These are phyloP conservation scores for Scartelaos histophorus DNA, from an alignment of 2,113 vertebrate genomes.

Conservation along the genomic window DNA sequence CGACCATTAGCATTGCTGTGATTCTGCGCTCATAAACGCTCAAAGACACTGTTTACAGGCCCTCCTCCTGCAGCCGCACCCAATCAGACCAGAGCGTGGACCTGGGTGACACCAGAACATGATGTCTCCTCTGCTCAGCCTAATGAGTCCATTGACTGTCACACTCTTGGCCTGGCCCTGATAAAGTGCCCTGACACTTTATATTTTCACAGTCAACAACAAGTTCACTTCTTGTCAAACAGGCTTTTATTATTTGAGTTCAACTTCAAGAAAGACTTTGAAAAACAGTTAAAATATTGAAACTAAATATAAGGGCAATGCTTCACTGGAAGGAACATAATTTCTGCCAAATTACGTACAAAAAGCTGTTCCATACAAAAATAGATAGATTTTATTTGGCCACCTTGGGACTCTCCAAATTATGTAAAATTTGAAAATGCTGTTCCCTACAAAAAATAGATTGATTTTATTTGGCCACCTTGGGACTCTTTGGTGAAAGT, in stretches of 20 bases:
- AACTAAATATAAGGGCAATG: not conserved
- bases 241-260: not conserved
- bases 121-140: conserved; percentile 26
- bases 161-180: conserved; percentile 1
- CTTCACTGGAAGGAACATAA: too few relatives aligned
- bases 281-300: not conserved
- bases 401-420: too few relatives aligned
- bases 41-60: conserved; percentile 30
- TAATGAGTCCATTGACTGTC: conserved; percentile 25
- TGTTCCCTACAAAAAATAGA: too few relatives aligned
- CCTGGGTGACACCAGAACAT: conserved; percentile 12
- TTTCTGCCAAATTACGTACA: too few relatives aligned
- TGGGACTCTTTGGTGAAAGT: too few relatives aligned
- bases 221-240: not conserved
- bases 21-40: conserved; percentile 53
- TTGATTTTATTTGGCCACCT: too few relatives aligned
- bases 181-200: conserved; percentile 5
- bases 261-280: not conserved
- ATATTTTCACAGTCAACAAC: conserved; percentile 1
- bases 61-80: conserved; percentile 23
- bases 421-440: too few relatives aligned
- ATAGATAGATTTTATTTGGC: too few relatives aligned
- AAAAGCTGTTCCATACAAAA: too few relatives aligned
- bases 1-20: conserved; percentile 55
- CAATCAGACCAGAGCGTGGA: conserved; percentile 36